Conservation (phyloP, 2,113 vertebrate species). For the Hippopotamus amphibius region DNA sequence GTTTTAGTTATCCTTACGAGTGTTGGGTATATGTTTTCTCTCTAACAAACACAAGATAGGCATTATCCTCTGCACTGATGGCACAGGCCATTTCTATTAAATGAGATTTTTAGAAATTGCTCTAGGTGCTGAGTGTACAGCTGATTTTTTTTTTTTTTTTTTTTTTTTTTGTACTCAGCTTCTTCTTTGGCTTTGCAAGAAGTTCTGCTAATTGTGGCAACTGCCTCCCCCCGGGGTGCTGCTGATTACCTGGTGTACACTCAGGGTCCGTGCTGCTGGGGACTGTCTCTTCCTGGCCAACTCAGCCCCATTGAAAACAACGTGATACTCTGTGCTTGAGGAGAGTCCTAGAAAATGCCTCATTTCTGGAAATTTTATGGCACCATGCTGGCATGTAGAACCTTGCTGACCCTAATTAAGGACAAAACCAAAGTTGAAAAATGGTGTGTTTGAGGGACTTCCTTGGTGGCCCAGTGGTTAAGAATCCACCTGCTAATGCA, state of each 20-base stretch:
- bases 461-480: too few species aligned
- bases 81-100: background rate
- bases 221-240: background rate
- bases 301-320: background rate
- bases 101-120: background rate
- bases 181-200: background rate
- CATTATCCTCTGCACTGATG: background rate
- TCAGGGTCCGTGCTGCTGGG: background rate
- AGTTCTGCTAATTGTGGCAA: background rate
- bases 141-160: background rate
- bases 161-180: background rate
- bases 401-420: conserved; percentile 41
- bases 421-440: conserved; percentile 18
- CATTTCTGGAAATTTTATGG: conserved; percentile 34
- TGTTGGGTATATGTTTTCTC: background rate
- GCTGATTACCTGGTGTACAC: background rate
- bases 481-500: too few species aligned
- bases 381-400: background rate
- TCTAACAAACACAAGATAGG: background rate
- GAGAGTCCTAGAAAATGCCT: conserved; percentile 25
- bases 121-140: background rate
- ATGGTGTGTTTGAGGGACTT: background rate
- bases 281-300: background rate
- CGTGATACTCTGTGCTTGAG: background rate
- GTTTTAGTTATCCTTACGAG: background rate